Base-by-base conservation (phyloP, 2,113 vertebrate species). In the Electrona antarctica region DNA sequence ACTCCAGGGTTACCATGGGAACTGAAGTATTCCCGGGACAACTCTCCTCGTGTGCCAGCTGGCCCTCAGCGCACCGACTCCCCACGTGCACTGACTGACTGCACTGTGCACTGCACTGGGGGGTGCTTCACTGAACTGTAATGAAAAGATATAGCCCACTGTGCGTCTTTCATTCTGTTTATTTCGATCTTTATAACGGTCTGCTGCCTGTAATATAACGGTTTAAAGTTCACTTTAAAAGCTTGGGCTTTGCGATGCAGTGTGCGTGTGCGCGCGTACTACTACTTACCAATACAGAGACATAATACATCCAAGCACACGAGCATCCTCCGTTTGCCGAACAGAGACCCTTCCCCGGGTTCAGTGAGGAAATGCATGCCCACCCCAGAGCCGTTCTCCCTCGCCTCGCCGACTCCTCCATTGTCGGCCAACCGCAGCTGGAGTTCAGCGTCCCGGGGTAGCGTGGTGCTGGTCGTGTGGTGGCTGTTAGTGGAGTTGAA, bases 221-320 rank as follows among this genome's bases (percentile, higher is more conserved):
- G 33, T 41, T 41, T 41, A 41, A 41, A 41, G 33, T 41, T 41
- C 33, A 41, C 33, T 41, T 41, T 41, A 41, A 21, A 21, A 41
- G 33, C 33, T 2, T 41, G 3, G 33, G 33, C 33, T 41, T 41
- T 41, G 5, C 5, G 5, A 41, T 41, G 33, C 33, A 41, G 33
- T 6, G 33, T 41, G 3, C 11, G 29, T 64, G 56, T 58, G 56
- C 15, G 13, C 7, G 50, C 2, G 7, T 64, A 21, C 21, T 21
- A 21, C 10, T 41, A 41, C 91, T 92, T 89, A 94, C 93, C 93
- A 50, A 94, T 83, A 82, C 66, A 84, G 1, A 94, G 87, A 63
- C 93, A 94, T 11, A 94, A 77, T 33, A 94, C 15, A 89, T 94
- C 93, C 92, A 94, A 77, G 10, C 81, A 71, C 74, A 94, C 93